A percentile compares a stretch with the other conserved stretches of the same genome.
Conservation (phyloP, 2,113 vertebrate genomes). For the Silurus meridionalis region DNA sequence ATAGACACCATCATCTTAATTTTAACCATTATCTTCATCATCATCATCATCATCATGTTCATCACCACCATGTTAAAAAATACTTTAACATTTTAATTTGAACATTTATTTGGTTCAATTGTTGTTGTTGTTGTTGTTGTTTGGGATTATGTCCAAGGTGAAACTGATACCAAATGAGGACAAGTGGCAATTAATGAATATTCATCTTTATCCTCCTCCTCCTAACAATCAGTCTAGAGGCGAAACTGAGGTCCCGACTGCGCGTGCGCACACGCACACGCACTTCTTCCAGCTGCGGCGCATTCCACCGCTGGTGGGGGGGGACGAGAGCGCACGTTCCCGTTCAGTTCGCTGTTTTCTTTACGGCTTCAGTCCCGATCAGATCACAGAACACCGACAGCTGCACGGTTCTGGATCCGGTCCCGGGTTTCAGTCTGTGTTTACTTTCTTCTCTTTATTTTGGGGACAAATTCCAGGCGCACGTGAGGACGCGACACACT, state of each 20-base stretch:
- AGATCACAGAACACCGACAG: background rate
- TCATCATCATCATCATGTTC: too few species aligned
- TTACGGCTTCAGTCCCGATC: background rate
- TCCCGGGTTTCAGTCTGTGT: background rate
- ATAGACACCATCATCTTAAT: too few species aligned
- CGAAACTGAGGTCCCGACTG: background rate
- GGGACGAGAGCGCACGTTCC: conserved; percentile 30
- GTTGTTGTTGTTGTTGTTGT: background rate
- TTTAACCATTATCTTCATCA: too few species aligned
- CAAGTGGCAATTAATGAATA: background rate
- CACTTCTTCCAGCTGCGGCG: conserved; percentile 46
- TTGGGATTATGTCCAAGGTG: background rate
- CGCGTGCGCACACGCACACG: conserved; percentile 19
- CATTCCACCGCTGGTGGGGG: conserved; percentile 46
- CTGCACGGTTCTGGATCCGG: background rate
- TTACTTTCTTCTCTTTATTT: background rate
- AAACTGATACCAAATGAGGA: background rate
- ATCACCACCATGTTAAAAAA: too few species aligned
- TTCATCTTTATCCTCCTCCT: background rate
- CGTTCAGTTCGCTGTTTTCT: background rate
- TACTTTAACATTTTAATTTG: too few species aligned
- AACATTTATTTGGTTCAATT: too few species aligned
- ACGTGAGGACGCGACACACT: conserved; percentile 19
- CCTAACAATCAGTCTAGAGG: background rate
- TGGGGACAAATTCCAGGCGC: background rate